Conservation (phyloP, 2,113 vertebrate species). For the Colaptes auratus region DNA sequence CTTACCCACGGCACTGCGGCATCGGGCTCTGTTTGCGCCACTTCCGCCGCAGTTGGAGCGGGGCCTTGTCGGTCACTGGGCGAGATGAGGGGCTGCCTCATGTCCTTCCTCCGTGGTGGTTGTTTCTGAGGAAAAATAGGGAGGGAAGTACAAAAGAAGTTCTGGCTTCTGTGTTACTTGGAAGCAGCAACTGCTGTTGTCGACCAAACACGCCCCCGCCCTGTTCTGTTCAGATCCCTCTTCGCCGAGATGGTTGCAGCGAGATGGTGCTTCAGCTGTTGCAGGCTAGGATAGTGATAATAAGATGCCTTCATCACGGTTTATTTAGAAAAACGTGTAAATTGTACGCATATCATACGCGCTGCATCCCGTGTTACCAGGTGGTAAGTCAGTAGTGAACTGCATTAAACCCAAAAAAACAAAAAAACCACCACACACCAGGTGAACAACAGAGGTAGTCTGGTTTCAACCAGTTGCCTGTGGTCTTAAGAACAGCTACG, state of each 20-base stretch:
- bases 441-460: fast-evolving
- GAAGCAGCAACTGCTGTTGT: fast-evolving
- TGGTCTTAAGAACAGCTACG: fast-evolving
- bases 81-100: neutral
- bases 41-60: neutral
- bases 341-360: fast-evolving
- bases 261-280: neutral
- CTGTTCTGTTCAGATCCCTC: fast-evolving
- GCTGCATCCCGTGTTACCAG: fast-evolving
- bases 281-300: neutral
- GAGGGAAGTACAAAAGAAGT: fast-evolving
- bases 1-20: too few relatives aligned
- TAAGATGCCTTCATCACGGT: neutral
- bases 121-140: fast-evolving
- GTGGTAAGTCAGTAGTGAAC: fast-evolving
- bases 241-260: fast-evolving
- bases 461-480: fast-evolving
- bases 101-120: fast-evolving
- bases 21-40: too few relatives aligned
- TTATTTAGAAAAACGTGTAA: neutral
- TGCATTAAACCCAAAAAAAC: too few relatives aligned
- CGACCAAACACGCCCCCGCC: fast-evolving
- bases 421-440: too few relatives aligned
- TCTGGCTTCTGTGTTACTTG: fast-evolving
- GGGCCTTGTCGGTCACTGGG: too few relatives aligned